Evolutionary conservation across 2,888 invertebrate species (phyloP).

Genomic region (Chloromyia formosa): DNA sequence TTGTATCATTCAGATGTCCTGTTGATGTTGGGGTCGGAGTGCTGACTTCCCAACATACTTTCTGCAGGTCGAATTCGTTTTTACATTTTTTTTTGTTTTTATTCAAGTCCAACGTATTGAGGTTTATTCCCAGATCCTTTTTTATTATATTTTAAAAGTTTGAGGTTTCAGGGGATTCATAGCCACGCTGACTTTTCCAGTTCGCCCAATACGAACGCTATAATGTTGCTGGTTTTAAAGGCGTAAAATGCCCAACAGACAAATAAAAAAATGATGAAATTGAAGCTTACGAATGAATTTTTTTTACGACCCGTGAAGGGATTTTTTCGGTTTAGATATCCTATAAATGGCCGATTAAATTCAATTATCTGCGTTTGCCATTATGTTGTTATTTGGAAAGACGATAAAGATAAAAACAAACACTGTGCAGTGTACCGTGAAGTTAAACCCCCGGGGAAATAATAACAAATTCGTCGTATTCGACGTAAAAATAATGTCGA

Average conservation of each 20-base stretch:
- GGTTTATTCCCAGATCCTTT: neutral
- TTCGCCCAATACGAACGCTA: neutral
- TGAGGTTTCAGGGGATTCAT: neutral
- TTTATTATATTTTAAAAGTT: constrained; percentile 32
- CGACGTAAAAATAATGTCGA: neutral
- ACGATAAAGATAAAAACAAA: neutral
- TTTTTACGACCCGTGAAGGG: constrained; percentile 13
- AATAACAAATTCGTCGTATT: neutral
- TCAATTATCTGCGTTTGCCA: constrained; percentile 29
- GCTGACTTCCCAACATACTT: too few species aligned
- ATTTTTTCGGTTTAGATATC: constrained; percentile 9
- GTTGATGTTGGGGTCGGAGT: neutral
- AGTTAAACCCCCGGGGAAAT: neutral
- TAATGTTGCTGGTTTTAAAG: constrained; percentile 8
- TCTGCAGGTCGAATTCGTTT: too few species aligned
- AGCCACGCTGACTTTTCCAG: neutral
- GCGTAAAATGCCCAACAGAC: constrained; percentile 36
- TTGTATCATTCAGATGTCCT: constrained; percentile 30
- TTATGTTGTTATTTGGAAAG: neutral
- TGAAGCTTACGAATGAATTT: constrained; percentile 30
- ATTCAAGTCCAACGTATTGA: constrained; percentile 16
- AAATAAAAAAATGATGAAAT: constrained; percentile 27
- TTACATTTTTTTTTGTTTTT: neutral
- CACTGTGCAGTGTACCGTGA: neutral
- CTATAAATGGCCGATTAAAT: constrained; percentile 38